phyloP scores from a whole-genome alignment of 2,888 invertebrate genomes.

The Caenorhabditis auriculariae region DNA sequence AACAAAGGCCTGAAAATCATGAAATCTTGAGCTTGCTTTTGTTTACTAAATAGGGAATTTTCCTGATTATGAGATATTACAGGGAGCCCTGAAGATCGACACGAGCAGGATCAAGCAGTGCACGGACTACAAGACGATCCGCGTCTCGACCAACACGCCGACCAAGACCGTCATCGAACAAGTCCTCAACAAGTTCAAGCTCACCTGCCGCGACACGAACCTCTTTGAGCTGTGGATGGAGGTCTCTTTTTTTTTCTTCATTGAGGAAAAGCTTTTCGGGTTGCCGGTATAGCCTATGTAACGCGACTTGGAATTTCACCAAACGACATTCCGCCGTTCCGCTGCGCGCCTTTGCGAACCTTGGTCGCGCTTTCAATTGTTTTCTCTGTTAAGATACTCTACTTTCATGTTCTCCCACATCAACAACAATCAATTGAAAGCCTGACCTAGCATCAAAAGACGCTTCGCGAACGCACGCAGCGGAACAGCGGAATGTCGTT shows the following conservation, averaged over 20 bases:
- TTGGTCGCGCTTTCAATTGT: too few species aligned
- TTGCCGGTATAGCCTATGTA: not conserved
- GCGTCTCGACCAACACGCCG: constrained; percentile 84
- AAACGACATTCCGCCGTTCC: too few species aligned
- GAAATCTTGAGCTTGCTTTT: not conserved
- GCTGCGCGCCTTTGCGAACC: too few species aligned
- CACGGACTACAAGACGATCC: constrained; percentile 91
- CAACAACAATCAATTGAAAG: too few species aligned
- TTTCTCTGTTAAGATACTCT: too few species aligned
- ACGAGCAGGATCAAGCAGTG: constrained; percentile 85
- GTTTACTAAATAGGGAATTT: not conserved
- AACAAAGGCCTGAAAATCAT: not conserved
- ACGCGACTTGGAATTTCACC: too few species aligned
- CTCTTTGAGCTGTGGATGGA: constrained; percentile 88
- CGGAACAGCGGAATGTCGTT: too few species aligned
- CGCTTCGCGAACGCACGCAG: too few species aligned
- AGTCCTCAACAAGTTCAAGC: constrained; percentile 77
- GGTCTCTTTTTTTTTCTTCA: constrained; percentile 11
- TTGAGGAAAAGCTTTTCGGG: not conserved
- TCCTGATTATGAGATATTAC: constrained; percentile 63
- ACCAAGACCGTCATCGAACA: constrained; percentile 79
- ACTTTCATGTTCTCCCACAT: too few species aligned
- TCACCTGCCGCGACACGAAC: constrained; percentile 74
- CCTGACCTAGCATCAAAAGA: too few species aligned
- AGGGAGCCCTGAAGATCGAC: constrained; percentile 89